Conservation (phyloP, 1,140 invertebrate species). For the Drosophila orosa region DNA sequence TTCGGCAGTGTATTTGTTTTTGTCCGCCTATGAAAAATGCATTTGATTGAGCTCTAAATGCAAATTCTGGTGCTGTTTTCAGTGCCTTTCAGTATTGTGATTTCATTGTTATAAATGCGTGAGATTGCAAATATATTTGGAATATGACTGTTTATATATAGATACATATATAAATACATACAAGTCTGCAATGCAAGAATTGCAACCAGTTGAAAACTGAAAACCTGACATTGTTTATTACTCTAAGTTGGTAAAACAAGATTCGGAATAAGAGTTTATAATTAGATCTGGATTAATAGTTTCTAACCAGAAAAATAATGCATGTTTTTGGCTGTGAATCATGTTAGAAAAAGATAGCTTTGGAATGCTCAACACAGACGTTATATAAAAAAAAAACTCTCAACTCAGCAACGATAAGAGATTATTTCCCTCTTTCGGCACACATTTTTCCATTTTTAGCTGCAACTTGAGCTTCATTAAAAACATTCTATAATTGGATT, state of each 20-base stretch:
- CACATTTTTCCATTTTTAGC: not conserved
- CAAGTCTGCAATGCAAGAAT: not conserved
- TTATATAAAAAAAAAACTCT: not conserved
- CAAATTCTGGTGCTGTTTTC: constrained; percentile 61
- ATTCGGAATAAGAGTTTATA: not conserved
- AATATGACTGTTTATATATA: constrained; percentile 19
- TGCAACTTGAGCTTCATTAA: constrained; percentile 3
- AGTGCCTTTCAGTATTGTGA: constrained; percentile 57
- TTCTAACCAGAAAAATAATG: not conserved
- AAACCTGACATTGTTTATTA: not conserved
- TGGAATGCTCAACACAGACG: not conserved
- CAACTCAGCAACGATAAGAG: not conserved
- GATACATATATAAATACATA: not conserved
- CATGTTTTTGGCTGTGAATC: not conserved
- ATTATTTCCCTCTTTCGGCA: not conserved
- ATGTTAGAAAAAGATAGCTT: not conserved
- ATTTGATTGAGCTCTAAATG: constrained; percentile 79
- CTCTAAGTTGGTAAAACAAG: not conserved
- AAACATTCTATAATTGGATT: constrained; percentile 43
- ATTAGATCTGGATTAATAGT: not conserved
- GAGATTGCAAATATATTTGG: constrained; percentile 49
- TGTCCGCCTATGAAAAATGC: constrained; percentile 67
- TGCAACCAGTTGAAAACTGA: not conserved
- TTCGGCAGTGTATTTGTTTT: constrained; percentile 11
- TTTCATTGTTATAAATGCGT: constrained; percentile 78